phyloP scores from a whole-genome alignment of 2,797 vertebrate genomes.

The Phaenicophaeus curvirostris region DNA sequence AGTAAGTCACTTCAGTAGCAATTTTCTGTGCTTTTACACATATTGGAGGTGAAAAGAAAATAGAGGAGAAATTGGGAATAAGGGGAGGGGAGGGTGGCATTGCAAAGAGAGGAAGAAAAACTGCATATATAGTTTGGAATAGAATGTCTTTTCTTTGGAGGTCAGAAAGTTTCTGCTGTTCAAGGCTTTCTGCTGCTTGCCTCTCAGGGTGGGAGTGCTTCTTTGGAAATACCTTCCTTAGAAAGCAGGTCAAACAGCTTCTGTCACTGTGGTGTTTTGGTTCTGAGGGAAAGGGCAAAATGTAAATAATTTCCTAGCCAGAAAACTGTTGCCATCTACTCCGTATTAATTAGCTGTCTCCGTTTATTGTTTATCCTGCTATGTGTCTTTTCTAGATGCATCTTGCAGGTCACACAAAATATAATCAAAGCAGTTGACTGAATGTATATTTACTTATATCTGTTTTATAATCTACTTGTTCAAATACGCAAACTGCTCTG shows the following conservation, averaged over 20 bases:
- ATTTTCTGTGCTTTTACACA: background rate
- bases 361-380: background rate
- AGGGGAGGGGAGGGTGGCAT: background rate
- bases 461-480: background rate
- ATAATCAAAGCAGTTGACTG: background rate
- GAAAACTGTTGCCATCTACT: background rate
- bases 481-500: background rate
- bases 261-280: background rate
- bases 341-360: background rate
- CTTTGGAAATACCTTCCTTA: background rate
- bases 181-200: background rate
- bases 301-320: background rate
- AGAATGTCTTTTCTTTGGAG: background rate
- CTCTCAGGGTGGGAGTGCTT: background rate
- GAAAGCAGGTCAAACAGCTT: conserved; percentile 5
- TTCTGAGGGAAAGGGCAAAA: background rate
- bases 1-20: background rate
- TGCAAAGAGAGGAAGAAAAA: background rate
- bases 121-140: background rate
- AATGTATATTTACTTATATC: background rate
- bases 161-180: background rate
- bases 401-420: background rate
- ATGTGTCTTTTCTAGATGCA: background rate
- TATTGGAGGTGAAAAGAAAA: background rate
- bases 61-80: background rate